These are phyloP conservation scores for Heliconius cydno DNA, from an alignment of 2,888 invertebrate species.

Conservation along the genomic window DNA sequence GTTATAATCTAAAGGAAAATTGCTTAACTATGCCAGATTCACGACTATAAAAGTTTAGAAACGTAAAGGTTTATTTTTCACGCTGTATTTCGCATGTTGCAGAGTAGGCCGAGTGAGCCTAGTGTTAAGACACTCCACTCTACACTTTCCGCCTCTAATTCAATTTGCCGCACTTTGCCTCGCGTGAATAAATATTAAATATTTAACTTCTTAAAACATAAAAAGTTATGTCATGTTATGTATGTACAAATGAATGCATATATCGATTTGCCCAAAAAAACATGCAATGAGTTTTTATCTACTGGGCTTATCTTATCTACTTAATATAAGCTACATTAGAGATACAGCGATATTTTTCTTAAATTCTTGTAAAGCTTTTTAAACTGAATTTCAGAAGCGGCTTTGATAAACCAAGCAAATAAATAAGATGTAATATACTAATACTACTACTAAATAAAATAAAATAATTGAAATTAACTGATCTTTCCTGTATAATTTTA, in stretches of 20 bases:
- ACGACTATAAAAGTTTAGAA: not conserved
- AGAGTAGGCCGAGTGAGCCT: no score
- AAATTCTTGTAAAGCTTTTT: not conserved
- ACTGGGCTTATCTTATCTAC: not conserved
- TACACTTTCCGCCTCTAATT: no score
- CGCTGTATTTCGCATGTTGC: no score
- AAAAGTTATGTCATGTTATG: no score
- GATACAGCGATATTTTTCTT: not conserved
- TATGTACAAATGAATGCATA: not conserved
- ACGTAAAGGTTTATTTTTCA: not conserved
- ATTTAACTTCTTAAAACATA: no score
- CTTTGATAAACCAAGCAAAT: not conserved
- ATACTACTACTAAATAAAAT: no score
- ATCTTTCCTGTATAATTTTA: not conserved
- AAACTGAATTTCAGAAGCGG: not conserved
- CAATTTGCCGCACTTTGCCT: no score
- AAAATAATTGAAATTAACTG: no score
- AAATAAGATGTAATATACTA: no score
- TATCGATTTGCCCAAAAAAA: not conserved
- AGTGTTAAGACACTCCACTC: no score
- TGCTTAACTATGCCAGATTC: not conserved
- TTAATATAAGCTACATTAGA: no score
- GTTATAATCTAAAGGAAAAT: not conserved
- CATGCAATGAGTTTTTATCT: not conserved
- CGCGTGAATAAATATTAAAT: no score